Conservation (phyloP, 1,140 invertebrate species). For the Drosophila pallidifrons region DNA sequence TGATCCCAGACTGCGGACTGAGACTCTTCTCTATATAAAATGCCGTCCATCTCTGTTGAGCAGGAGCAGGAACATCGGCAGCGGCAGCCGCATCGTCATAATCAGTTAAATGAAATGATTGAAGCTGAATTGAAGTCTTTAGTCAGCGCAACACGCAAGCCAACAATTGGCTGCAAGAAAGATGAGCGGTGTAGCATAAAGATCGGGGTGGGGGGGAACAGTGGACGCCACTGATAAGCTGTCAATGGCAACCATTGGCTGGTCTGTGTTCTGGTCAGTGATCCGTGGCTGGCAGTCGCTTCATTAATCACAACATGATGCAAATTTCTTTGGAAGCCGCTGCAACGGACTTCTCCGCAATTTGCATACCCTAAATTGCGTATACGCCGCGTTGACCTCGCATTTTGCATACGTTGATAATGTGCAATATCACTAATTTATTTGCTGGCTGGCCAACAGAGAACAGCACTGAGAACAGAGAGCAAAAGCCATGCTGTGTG, state of each 20-base stretch:
- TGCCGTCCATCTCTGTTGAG: conserved; percentile 61
- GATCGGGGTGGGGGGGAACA: not conserved
- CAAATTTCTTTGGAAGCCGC: conserved; percentile 49
- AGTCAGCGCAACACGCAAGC: conserved; percentile 77
- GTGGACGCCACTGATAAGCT: conserved; percentile 64
- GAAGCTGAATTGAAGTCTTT: conserved; percentile 82
- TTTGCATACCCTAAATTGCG: conserved; percentile 68
- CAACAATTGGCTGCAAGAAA: conserved; percentile 66
- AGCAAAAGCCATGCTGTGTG: conserved; percentile 61
- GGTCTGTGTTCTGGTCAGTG: conserved; percentile 41
- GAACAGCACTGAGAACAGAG: conserved; percentile 3
- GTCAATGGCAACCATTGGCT: conserved; percentile 62
- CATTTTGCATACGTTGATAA: conserved; percentile 46
- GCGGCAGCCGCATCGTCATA: conserved; percentile 71
- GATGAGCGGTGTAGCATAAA: no score
- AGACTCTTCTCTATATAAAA: conserved; percentile 37
- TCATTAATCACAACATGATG: conserved; percentile 81
- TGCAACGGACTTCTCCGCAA: conserved; percentile 16
- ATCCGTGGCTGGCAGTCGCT: conserved; percentile 60
- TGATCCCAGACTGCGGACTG: not conserved
- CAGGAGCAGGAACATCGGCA: conserved; percentile 42
- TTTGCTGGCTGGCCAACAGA: conserved; percentile 36
- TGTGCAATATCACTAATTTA: conserved; percentile 83
- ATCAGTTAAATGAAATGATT: conserved; percentile 83
- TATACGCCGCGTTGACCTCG: conserved; percentile 76